Evolutionary conservation across 2,888 invertebrate species (phyloP).

Genomic region (Miltochrista miniata): DNA sequence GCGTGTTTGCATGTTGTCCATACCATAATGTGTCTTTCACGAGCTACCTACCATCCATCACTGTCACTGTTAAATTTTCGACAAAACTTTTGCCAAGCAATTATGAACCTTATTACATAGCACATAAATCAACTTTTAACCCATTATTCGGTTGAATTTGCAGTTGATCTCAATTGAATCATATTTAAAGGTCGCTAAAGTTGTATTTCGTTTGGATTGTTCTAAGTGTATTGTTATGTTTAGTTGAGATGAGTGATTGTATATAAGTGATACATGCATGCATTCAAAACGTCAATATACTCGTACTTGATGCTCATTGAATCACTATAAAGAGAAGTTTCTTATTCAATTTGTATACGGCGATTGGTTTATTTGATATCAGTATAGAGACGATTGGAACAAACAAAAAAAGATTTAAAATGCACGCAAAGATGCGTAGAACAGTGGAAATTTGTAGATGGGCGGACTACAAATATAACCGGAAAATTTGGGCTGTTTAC

Average conservation of each 20-base stretch:
- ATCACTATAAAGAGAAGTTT: not conserved
- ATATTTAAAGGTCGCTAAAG: not conserved
- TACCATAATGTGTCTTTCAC: slow-evolving; percentile 44
- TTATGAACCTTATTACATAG: not conserved
- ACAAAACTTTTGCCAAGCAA: slow-evolving; percentile 21
- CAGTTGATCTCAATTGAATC: not conserved
- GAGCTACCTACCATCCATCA: slow-evolving; percentile 48
- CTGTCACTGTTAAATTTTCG: slow-evolving; percentile 51
- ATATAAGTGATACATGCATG: slow-evolving; percentile 9
- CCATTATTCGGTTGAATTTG: not conserved
- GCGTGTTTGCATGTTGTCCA: slow-evolving; percentile 30
- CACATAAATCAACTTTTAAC: not conserved
- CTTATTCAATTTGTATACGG: slow-evolving; percentile 4
- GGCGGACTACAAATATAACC: too few species aligned
- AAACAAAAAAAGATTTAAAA: too few species aligned
- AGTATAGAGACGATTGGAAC: too few species aligned
- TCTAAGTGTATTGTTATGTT: not conserved
- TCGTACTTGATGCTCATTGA: not conserved
- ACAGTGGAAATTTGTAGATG: too few species aligned
- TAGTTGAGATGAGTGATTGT: slow-evolving; percentile 18
- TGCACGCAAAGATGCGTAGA: too few species aligned
- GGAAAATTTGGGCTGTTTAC: too few species aligned
- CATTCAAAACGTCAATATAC: slow-evolving; percentile 5
- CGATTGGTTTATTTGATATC: not conserved
- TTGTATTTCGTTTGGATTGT: slow-evolving; percentile 7